Conservation (phyloP, 2,888 invertebrate genomes). For the Leptothorax acervorum region DNA sequence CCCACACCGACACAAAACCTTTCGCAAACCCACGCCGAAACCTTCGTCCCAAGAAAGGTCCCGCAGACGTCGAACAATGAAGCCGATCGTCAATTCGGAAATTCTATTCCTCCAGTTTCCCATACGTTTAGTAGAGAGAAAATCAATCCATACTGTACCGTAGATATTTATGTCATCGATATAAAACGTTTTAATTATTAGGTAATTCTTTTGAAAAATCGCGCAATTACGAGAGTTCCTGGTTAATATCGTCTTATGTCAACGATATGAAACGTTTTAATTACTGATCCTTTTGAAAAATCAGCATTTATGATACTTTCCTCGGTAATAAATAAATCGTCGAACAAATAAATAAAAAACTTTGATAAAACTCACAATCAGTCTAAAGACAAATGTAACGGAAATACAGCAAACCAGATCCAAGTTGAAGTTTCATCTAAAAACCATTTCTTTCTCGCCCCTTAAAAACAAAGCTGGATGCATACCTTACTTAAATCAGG, state of each 20-base stretch:
- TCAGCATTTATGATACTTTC: background rate
- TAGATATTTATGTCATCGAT: background rate
- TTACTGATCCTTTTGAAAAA: background rate
- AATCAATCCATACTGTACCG: background rate
- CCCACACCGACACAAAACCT: conserved; percentile 14
- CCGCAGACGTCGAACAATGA: conserved; percentile 8
- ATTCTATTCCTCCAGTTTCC: background rate
- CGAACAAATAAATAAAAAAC: background rate
- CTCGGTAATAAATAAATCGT: background rate
- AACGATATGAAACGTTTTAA: background rate
- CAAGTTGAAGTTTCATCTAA: background rate
- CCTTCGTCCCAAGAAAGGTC: conserved; percentile 21
- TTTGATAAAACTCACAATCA: background rate
- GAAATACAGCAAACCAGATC: background rate
- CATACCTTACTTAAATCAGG: conserved; percentile 26
- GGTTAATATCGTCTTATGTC: too few species aligned
- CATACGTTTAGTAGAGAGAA: background rate
- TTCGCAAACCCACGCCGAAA: conserved; percentile 14
- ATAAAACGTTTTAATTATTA: background rate
- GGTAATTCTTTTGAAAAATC: background rate
- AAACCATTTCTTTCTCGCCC: background rate
- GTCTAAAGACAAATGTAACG: background rate
- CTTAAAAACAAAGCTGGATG: conserved; percentile 8
- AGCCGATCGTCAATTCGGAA: conserved; percentile 4
- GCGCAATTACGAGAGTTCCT: background rate